Base-by-base conservation (phyloP, 2,797 vertebrate genomes). In the Toxotes lorentzi region DNA sequence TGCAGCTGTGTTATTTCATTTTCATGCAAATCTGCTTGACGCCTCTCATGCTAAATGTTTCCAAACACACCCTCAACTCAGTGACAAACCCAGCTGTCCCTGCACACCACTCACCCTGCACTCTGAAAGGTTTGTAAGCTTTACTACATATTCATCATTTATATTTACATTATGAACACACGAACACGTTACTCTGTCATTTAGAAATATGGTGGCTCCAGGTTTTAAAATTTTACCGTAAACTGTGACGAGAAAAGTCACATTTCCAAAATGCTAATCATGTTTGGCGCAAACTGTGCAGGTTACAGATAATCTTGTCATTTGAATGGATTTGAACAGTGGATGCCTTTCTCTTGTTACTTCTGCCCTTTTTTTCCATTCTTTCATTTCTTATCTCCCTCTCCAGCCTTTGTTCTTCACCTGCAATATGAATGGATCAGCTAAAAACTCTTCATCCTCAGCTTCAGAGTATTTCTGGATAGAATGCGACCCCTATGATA, bases 11-110 rank as follows among this genome's bases (percentile, higher is more conserved):
- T 40, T 38, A 14, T 43, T 43, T 14, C 0, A 61, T 62, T 51
- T 74, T 41, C 17, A 78, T 81, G 78, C 70, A 80, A 80, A 80
- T 80, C 53, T n/a, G 7, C 0, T 2, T 2, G 1, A 9, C 21
- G 21, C 35, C 54, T 50, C 7, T 68, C 23, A 40, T 32, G 43
- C 4, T 23, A 16, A 34, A 19, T 62, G 23, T 27, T 60, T n/a
- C 21, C 23, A 61, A 41, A 41, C 13, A 41, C 16, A 9, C 17
- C 14, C 38, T 53, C 48, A 21, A 56, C 24, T 27, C 2, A 56
- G 27, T 14, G 17, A 21, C 53, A 56, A 66, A 67, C 34, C 38
- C 23, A 40, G 38, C 45, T 53, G 58, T 4, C 61, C 32, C 9
- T 45, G 41, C 67, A 61, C 14, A 1, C 6, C 51, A 54, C 38